Percentiles rank a stretch among this genome's conserved stretches.
phyloP scores from a whole-genome alignment of 2,113 vertebrate genomes.

The Sclerurus mexicanus region DNA sequence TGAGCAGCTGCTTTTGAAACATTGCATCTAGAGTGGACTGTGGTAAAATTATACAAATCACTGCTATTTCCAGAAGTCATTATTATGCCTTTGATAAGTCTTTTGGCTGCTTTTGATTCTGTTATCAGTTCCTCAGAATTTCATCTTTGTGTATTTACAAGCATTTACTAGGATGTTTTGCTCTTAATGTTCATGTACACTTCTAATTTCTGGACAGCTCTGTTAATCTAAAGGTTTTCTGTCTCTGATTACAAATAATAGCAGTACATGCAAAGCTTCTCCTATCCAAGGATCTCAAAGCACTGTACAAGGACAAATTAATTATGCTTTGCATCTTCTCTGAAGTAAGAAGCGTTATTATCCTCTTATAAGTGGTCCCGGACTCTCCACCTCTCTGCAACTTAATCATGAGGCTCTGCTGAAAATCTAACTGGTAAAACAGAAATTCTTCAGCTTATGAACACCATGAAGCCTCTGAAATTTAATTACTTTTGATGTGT shows the following conservation, averaged over 20 bases:
- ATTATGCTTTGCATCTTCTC: not conserved
- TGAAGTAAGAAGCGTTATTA: not conserved
- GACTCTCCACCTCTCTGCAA: not conserved
- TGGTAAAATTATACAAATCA: not conserved
- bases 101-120: conserved; percentile 10
- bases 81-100: not conserved
- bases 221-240: not conserved
- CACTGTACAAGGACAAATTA: not conserved
- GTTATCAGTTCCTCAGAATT: not conserved
- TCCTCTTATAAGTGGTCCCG: not conserved
- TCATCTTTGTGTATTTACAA: not conserved
- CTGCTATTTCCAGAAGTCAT: not conserved
- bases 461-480: conserved; percentile 3
- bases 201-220: not conserved
- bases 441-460: not conserved
- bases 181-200: not conserved
- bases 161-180: not conserved
- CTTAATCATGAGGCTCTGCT: conserved; percentile 14
- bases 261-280: not conserved
- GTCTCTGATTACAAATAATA: not conserved
- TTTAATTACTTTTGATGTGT: conserved; percentile 9
- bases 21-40: not conserved
- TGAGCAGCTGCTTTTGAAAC: not conserved
- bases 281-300: not conserved
- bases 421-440: not conserved